Evolutionary conservation across 2,113 vertebrate genomes (phyloP).

Genomic region (Limanda limanda): DNA sequence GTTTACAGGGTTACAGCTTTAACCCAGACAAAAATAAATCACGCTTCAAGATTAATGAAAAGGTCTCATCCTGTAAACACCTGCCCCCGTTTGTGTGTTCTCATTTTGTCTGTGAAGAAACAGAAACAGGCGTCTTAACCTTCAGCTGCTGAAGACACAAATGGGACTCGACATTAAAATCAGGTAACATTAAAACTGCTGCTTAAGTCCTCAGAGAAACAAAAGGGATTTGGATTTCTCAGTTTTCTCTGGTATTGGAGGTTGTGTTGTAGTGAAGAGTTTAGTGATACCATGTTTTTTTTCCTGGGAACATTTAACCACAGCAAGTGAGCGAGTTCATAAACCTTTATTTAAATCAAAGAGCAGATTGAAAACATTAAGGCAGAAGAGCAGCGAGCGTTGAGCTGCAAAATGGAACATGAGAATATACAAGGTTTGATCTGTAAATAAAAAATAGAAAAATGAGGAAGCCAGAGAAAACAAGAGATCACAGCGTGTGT

Average conservation of each 20-base stretch:
- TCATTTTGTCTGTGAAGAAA: slow-evolving; percentile 7
- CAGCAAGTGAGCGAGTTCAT: slow-evolving; percentile 14
- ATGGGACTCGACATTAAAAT: not conserved
- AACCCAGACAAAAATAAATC: not conserved
- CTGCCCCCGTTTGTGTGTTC: slow-evolving; percentile 8
- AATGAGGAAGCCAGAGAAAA: slow-evolving; percentile 69
- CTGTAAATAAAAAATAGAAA: slow-evolving; percentile 65
- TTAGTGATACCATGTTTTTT: not conserved
- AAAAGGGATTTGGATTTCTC: too few species aligned
- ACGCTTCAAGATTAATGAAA: slow-evolving; percentile 3
- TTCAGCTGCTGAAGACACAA: not conserved
- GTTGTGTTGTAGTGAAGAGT: not conserved
- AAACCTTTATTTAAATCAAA: slow-evolving; percentile 81
- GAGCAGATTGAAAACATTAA: slow-evolving; percentile 82
- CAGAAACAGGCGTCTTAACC: not conserved
- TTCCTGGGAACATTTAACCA: not conserved
- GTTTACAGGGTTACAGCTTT: not conserved
- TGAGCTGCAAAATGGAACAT: slow-evolving; percentile 71
- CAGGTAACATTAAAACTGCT: not conserved
- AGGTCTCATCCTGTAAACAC: not conserved
- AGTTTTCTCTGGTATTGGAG: not conserved
- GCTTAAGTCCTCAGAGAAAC: not conserved
- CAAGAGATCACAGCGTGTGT: slow-evolving; percentile 29
- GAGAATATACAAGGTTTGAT: slow-evolving; percentile 65
- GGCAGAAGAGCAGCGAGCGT: slow-evolving; percentile 79